Evolutionary conservation across 2,888 invertebrate species (phyloP), one percentile per base, ranked within the genome.

Genomic region (Eudemis profundana): DNA sequence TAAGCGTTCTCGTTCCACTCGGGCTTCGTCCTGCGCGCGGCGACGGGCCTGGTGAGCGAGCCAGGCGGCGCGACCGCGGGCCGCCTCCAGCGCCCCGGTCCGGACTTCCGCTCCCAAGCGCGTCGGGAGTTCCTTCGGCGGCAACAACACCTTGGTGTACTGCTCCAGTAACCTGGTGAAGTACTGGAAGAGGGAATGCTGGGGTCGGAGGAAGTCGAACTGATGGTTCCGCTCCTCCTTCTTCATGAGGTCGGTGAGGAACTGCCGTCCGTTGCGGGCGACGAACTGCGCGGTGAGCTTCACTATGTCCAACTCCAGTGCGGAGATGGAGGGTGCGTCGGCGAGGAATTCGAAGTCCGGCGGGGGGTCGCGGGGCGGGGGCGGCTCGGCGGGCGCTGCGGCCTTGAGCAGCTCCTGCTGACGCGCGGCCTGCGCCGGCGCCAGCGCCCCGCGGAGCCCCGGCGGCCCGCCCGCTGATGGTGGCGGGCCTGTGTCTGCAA

Each of bases 201-300:
- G 99, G 0, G 99, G 99, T 2, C 99, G 94, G 3, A 99, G 93
- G 84, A 99, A 99, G 86, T 99, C 99, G 92, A 99, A 99, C 85
- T 99, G 99, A 78, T 97, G 99, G 83, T 99, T 99, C 2, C 99
- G 93, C 81, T 98, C 98, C 81, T 99, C 99, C 17, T 98, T 95
- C 82, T 98, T 99, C 99, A 99, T 99, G 14, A 99, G 90, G 81
- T 98, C 98, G 0, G 99, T 99, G 15, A 99, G 93, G 85, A 99
- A 99, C 81, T 99, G 98, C 0, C 99, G 94, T 0, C 99, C 99
- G 88, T 99, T 99, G 79, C 99, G 94, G 0, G 99, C 99, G 0
- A 99, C 99, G 93, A 99, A 99, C 85, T 99, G 98, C 0, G 99
- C 99, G 0, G 99, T 99, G 21, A 99, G 89, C 81, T 98, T 98